Evolutionary conservation across 2,888 invertebrate species (phyloP).

Genomic region (Pandemis heparana): DNA sequence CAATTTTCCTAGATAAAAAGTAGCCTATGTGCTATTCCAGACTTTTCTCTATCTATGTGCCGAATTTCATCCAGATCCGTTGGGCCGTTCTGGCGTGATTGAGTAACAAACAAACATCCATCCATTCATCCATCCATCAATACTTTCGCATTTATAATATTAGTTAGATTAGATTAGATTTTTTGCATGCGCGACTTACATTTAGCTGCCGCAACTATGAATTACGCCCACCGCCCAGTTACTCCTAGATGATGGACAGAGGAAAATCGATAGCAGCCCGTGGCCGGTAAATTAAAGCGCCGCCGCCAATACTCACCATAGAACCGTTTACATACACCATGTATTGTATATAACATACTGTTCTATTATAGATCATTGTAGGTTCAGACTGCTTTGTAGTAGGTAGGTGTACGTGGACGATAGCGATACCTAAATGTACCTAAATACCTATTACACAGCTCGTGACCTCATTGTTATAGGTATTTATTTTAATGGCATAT

Average conservation of each 20-base stretch:
- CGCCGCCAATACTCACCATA: conserved; percentile 48
- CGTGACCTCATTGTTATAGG: too few species aligned
- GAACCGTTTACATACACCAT: conserved; percentile 34
- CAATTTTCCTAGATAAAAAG: too few species aligned
- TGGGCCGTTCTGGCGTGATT: too few species aligned
- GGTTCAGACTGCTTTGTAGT: background rate
- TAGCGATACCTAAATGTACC: background rate
- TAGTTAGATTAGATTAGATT: too few species aligned
- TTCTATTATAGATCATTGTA: conserved; percentile 6
- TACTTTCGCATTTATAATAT: too few species aligned
- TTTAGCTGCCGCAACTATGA: conserved; percentile 55
- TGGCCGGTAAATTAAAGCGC: conserved; percentile 57
- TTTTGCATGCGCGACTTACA: background rate
- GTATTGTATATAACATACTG: conserved; percentile 21
- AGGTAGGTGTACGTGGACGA: background rate
- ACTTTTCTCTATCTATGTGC: too few species aligned
- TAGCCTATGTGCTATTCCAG: too few species aligned
- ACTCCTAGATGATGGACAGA: conserved; percentile 60
- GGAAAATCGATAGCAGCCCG: conserved; percentile 71
- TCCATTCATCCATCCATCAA: too few species aligned
- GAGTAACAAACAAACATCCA: too few species aligned
- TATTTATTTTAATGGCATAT: too few species aligned
- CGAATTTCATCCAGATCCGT: too few species aligned
- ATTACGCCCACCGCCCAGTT: conserved; percentile 53
- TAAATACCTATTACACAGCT: background rate